A percentile compares a stretch with the other conserved stretches of the same genome.
phyloP scores from a whole-genome alignment of 2,888 invertebrate species.

The Rhamphomyia laevipes region DNA sequence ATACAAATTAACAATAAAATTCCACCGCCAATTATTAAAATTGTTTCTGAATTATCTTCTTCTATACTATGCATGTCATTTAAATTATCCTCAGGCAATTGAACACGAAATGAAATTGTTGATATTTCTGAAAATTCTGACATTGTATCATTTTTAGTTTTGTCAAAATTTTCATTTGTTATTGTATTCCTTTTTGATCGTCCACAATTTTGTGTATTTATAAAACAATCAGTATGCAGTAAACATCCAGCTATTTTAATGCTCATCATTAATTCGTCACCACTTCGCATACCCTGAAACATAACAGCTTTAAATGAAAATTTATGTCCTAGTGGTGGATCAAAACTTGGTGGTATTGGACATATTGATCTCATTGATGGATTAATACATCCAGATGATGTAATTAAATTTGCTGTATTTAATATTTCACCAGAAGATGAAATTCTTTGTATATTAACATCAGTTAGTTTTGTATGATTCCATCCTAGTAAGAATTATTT shows the following conservation, averaged over 20 bases:
- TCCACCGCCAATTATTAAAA: too few species aligned
- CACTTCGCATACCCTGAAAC: slow-evolving; percentile 47
- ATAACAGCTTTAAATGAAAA: slow-evolving; percentile 43
- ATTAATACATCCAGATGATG: slow-evolving; percentile 39
- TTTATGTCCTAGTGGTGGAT: slow-evolving; percentile 37
- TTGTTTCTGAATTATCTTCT: too few species aligned
- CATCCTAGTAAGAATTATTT: slow-evolving; percentile 22
- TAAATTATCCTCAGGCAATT: slow-evolving; percentile 17
- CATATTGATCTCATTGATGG: slow-evolving; percentile 39
- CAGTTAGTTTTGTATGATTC: slow-evolving; percentile 44
- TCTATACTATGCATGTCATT: too few species aligned
- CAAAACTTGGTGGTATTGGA: slow-evolving; percentile 35
- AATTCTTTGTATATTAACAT: slow-evolving; percentile 39
- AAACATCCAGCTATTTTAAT: slow-evolving; percentile 45
- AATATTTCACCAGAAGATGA: slow-evolving; percentile 27
- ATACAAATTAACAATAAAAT: too few species aligned
- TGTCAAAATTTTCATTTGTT: not conserved
- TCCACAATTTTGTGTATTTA: slow-evolving; percentile 25
- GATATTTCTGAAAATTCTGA: slow-evolving; percentile 30
- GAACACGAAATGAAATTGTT: slow-evolving; percentile 29
- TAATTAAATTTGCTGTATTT: slow-evolving; percentile 36
- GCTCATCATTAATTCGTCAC: slow-evolving; percentile 44
- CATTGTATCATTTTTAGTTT: slow-evolving; percentile 12
- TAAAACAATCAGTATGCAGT: slow-evolving; percentile 41
- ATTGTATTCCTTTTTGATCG: slow-evolving; percentile 21